A percentile compares a stretch with the other conserved stretches of the same genome.
Conservation (phyloP, 2,113 vertebrate species). For the Mastomys coucha region DNA sequence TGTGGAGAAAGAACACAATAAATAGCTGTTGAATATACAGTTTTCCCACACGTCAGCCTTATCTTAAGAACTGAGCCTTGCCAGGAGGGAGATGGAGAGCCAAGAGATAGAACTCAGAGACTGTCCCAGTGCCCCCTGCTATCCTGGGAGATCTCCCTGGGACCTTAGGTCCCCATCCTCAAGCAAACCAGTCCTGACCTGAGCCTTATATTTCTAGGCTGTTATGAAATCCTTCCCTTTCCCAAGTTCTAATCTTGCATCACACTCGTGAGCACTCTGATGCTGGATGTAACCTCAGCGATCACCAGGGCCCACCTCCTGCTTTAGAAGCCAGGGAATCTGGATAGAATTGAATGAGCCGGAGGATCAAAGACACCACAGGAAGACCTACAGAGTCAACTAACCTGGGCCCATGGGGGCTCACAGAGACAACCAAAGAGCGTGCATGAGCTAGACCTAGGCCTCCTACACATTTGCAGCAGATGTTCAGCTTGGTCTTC, state of each 20-base stretch:
- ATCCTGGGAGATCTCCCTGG: background rate
- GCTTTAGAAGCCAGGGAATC: background rate
- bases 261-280: background rate
- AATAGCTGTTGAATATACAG: background rate
- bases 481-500: too few relatives aligned
- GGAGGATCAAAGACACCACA: too few relatives aligned
- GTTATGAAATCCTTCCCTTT: background rate
- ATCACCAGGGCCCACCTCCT: background rate
- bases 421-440: too few relatives aligned
- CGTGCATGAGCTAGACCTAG: too few relatives aligned
- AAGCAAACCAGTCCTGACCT: background rate
- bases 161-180: background rate
- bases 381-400: too few relatives aligned
- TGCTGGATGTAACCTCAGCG: background rate
- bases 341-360: too few relatives aligned
- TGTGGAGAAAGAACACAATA: background rate
- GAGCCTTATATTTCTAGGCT: background rate
- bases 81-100: background rate
- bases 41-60: background rate
- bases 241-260: background rate
- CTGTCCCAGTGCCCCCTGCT: background rate
- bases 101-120: background rate
- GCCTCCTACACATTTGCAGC: too few relatives aligned
- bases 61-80: background rate
- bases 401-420: too few relatives aligned